Evolutionary conservation across 2,113 vertebrate species (phyloP), one percentile per base, ranked within the genome.

Genomic region (Bubo blakistoni): DNA sequence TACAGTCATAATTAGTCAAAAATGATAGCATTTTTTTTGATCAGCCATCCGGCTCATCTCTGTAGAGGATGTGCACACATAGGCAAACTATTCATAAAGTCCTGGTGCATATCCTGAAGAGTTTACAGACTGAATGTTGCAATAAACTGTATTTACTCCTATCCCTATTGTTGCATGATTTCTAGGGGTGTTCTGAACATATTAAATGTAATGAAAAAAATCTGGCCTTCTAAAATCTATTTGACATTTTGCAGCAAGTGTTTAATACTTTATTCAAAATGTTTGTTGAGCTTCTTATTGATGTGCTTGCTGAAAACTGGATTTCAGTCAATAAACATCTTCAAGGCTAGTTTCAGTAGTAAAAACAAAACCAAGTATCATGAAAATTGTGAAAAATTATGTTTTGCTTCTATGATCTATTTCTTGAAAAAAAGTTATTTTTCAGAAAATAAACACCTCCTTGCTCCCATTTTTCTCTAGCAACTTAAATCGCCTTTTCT

Each of bases 211-310:
- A 91, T 69, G 27, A 57, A 89, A 95, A 88, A 92, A 83, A 38
- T 36, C 63, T 58, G 57, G 76, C 55, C 82, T 92, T 94, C 84
- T 30, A 96, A 86, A 94, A 90, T 77, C 59, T 83, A 67, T 81
- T 81, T 77, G 78, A 85, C 76, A 93, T 92, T 96, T 96, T 84
- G 40, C 38, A 80, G 44, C 36, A 91, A 66, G 61, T 61, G 61
- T 87, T 91, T 89, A 90, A 92, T 82, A 67, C 77, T 91, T 89
- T n/a, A 90, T 81, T 94, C 81, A 65, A 92, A 91, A 72, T 67
- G 36, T 78, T 96, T 96, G 70, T 81, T 93, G 65, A 91, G 71
- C 42, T 78, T 73, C 40, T 44, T 84, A 86, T 55, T 54, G 63
- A 83, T 32, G n/a, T 84, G 52, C 81, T 95, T 85, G 73, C 73